Percentiles rank a stretch among this genome's conserved stretches.
Conservation (phyloP, 1,140 invertebrate genomes). For the Asobara japonica region DNA sequence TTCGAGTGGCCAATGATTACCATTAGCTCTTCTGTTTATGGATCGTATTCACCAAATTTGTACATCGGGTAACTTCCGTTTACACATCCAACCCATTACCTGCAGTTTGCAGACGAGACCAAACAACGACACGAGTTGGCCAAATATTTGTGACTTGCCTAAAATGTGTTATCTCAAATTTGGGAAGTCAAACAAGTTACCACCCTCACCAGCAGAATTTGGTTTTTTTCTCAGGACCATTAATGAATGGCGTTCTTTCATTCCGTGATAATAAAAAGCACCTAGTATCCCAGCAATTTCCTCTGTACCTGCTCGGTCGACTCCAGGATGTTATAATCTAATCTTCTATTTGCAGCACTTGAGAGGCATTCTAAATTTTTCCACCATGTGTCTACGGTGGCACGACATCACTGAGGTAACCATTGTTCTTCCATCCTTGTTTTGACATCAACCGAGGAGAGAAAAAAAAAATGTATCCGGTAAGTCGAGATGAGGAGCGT, state of each 20-base stretch:
- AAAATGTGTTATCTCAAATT: conserved; percentile 52
- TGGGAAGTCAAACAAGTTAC: conserved; percentile 47
- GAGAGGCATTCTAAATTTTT: neutral
- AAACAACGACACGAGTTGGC: conserved; percentile 57
- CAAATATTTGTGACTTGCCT: conserved; percentile 62
- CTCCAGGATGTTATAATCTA: conserved; percentile 12
- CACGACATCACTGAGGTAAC: neutral
- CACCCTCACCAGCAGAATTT: conserved; percentile 41
- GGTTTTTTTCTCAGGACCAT: conserved; percentile 24
- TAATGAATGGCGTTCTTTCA: conserved; percentile 59
- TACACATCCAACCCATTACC: too few species aligned
- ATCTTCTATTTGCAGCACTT: conserved; percentile 6
- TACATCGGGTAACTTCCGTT: too few species aligned
- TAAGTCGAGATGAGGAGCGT: conserved; percentile 33
- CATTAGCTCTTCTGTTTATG: too few species aligned
- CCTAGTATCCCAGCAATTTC: conserved; percentile 23
- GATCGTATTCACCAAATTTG: too few species aligned
- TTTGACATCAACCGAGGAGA: neutral
- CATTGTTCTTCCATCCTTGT: neutral
- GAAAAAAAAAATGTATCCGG: conserved; percentile 18
- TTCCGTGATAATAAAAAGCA: conserved; percentile 21
- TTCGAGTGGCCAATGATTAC: too few species aligned
- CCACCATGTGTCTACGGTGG: neutral
- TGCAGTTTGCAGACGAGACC: too few species aligned
- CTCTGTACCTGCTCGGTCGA: conserved; percentile 5